Base-by-base conservation (phyloP, 2,113 vertebrate genomes). In the Macrotus californicus region DNA sequence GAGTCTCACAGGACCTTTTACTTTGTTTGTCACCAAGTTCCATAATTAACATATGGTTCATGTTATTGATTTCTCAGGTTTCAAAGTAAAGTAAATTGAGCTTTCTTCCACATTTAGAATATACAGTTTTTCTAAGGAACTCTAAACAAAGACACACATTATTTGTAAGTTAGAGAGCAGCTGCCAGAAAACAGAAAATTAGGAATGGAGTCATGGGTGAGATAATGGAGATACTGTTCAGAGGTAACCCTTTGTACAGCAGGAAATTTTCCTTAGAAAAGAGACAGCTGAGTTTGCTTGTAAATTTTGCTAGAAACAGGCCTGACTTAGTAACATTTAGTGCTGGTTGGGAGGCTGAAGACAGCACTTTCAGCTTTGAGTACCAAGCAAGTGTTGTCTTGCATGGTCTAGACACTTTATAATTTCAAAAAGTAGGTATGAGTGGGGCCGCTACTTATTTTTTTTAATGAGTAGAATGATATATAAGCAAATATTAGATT, bases 61-160 rank as follows among this genome's bases (percentile, higher is more conserved):
- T 94, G 96, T 98, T 98, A 98, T 98, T 97, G 93, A 98, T 98
- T 98, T 96, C 96, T 98, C 96, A 96, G 96, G 97, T 98, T 98
- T 98, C 98, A 97, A 97, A 98, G 96, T 97, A 86, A 97, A 98
- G 97, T 96, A 97, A 97, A 98, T 97, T 98, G 96, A 98, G 91
- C 96, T 98, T 98, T 97, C 95, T 98, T 98, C 97, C 96, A 98
- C 97, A 96, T 98, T 96, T 96, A 98, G 97, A 97, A 95, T 98
- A 97, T 97, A 96, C 61, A 96, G 93, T 88, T 97, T 98, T 98
- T 97, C 96, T 84, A 97, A 97, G 95, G 95, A 94, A 97, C 96
- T 79, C 94, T 95, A 97, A 96, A 98, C 96, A 98, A 98, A 98
- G 98, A 87, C 96, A 93, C 41, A 67, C 89, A 86, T 97, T 98